phyloP scores from a whole-genome alignment of 2,113 vertebrate genomes.

The Rostratula benghalensis region DNA sequence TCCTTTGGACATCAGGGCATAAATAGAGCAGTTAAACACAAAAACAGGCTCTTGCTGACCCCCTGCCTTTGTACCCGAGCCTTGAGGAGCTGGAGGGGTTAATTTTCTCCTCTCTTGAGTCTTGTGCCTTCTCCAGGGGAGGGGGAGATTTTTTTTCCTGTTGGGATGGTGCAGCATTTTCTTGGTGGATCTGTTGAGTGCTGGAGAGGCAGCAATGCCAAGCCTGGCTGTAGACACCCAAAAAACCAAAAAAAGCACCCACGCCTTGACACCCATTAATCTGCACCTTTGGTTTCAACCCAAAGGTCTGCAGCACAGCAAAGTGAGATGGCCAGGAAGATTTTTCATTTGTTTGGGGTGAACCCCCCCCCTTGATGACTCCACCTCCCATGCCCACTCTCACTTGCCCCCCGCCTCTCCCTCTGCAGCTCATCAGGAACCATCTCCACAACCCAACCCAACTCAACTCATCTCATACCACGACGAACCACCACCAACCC shows the following conservation, averaged over 20 bases:
- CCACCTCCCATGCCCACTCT: background rate
- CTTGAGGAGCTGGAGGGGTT: fast-evolving
- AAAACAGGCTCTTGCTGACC: fast-evolving
- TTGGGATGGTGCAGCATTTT: fast-evolving
- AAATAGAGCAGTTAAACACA: background rate
- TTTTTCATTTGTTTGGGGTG: background rate
- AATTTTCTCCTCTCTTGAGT: background rate
- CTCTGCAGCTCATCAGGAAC: background rate
- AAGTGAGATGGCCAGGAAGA: background rate
- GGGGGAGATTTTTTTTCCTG: background rate
- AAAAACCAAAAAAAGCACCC: background rate
- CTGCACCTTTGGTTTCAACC: background rate
- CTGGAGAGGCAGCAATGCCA: background rate
- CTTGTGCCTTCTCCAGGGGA: background rate
- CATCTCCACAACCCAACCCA: background rate
- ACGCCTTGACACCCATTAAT: fast-evolving
- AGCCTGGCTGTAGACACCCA: background rate
- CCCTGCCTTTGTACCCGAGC: fast-evolving
- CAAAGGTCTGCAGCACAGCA: fast-evolving
- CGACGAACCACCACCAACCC: fast-evolving
- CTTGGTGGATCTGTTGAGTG: fast-evolving
- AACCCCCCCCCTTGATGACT: background rate
- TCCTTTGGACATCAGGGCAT: fast-evolving
- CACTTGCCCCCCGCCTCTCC: background rate
- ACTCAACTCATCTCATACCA: fast-evolving